phyloP scores from a whole-genome alignment of 1,140 invertebrate genomes.

The Aphelinus certus region DNA sequence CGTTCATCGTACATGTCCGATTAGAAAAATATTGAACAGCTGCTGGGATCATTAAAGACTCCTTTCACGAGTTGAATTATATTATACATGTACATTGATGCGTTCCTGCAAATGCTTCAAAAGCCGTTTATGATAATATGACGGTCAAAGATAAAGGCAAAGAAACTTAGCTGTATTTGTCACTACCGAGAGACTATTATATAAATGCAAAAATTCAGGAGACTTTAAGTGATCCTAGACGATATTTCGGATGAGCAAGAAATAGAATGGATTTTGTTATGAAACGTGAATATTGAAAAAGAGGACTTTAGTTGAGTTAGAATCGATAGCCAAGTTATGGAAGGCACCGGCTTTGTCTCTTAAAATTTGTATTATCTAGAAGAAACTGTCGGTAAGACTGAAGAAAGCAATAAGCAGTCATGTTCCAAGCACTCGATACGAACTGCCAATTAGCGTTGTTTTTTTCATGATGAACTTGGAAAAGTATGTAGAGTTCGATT shows the following conservation, averaged over 20 bases:
- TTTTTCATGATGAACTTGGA: conserved; percentile 30
- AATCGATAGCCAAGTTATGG: conserved; percentile 14
- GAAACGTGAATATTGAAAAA: conserved; percentile 2
- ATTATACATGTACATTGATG: conserved; percentile 18
- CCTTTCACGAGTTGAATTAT: conserved; percentile 13
- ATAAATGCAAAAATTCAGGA: conserved; percentile 35
- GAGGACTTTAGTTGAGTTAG: background rate
- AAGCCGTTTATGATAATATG: conserved; percentile 3
- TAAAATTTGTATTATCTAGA: background rate
- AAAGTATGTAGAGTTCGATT: conserved; percentile 30
- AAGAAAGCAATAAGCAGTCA: conserved; percentile 7
- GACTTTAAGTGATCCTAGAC: conserved; percentile 15
- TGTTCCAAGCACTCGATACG: conserved; percentile 17
- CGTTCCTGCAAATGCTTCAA: conserved; percentile 13
- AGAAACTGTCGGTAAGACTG: background rate
- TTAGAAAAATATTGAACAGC: conserved; percentile 38
- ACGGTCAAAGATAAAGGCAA: conserved; percentile 2
- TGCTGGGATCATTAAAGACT: conserved; percentile 34
- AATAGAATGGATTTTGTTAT: background rate
- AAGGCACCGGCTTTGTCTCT: conserved; percentile 8
- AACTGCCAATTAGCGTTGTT: conserved; percentile 12
- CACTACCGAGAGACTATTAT: conserved; percentile 20
- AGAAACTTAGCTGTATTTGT: conserved; percentile 15
- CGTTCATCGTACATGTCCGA: conserved; percentile 26
- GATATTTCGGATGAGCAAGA: background rate